A percentile compares a stretch with the other conserved stretches of the same genome.
Conservation (phyloP, 2,797 vertebrate species). For the Brachyrhaphis roseni region DNA sequence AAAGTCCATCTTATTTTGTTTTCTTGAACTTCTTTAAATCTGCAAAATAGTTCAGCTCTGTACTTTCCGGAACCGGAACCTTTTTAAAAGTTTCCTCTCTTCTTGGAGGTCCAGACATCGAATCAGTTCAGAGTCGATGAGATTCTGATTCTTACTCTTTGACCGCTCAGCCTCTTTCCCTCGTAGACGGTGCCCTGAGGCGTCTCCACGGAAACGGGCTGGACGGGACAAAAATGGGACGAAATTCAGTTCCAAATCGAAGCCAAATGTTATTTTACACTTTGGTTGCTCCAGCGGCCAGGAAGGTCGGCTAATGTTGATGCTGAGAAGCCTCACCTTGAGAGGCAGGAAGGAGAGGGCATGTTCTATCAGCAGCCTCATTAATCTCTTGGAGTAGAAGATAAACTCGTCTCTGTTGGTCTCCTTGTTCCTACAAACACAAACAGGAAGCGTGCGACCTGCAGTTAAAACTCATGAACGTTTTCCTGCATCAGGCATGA, state of each 20-base stretch:
- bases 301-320: slow-evolving; percentile 1
- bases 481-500: neutral
- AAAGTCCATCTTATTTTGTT: neutral
- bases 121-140: neutral
- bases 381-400: slow-evolving; percentile 94
- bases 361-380: slow-evolving; percentile 91
- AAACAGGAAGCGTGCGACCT: neutral
- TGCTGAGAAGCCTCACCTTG: slow-evolving; percentile 74
- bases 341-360: slow-evolving; percentile 92
- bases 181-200: slow-evolving; percentile 84
- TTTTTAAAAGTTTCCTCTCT: neutral
- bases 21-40: neutral
- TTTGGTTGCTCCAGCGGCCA: neutral
- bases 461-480: neutral
- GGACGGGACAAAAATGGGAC: slow-evolving; percentile 1
- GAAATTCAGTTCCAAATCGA: neutral
- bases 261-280: neutral
- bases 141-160: slow-evolving; percentile 79
- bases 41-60: neutral
- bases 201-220: slow-evolving; percentile 88
- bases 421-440: slow-evolving; percentile 86
- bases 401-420: slow-evolving; percentile 92
- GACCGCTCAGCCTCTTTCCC: slow-evolving; percentile 86
- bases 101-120: neutral
- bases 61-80: neutral